A percentile compares a stretch with the other conserved stretches of the same genome.
phyloP scores from a whole-genome alignment of 37 sponge, comb jelly and placozoan genomes.

The Aphrocallistes beatrix region DNA sequence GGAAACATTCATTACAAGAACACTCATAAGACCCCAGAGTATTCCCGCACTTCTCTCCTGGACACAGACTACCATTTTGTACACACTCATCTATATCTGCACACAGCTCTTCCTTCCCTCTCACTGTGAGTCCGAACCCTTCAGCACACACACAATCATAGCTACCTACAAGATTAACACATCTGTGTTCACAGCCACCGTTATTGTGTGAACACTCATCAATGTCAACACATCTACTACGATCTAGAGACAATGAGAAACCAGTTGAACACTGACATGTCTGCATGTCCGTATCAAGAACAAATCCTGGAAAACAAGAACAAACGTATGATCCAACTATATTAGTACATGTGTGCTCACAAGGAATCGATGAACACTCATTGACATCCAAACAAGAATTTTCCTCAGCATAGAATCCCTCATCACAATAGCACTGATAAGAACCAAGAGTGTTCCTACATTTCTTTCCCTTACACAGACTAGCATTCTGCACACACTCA shows the following conservation, averaged over 20 bases:
- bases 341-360: not conserved
- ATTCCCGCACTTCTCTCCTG: no score
- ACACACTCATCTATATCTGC: no score
- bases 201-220: not conserved
- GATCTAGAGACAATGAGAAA: not conserved
- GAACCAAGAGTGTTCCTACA: slow-evolving; percentile 12
- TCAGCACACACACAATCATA: not conserved
- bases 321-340: not conserved
- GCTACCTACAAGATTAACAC: not conserved
- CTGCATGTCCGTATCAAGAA: not conserved
- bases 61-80: no score
- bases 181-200: not conserved
- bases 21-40: no score
- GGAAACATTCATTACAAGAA: no score
- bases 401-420: not conserved
- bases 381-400: not conserved
- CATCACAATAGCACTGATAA: slow-evolving; percentile 1
- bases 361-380: not conserved
- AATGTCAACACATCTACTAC: not conserved
- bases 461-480: not conserved
- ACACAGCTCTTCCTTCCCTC: no score
- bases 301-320: not conserved
- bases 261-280: not conserved
- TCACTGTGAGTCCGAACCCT: no score
- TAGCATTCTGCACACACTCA: not conserved